Base-by-base conservation (phyloP, 2,888 invertebrate species). In the Stenotaenia linearis region DNA sequence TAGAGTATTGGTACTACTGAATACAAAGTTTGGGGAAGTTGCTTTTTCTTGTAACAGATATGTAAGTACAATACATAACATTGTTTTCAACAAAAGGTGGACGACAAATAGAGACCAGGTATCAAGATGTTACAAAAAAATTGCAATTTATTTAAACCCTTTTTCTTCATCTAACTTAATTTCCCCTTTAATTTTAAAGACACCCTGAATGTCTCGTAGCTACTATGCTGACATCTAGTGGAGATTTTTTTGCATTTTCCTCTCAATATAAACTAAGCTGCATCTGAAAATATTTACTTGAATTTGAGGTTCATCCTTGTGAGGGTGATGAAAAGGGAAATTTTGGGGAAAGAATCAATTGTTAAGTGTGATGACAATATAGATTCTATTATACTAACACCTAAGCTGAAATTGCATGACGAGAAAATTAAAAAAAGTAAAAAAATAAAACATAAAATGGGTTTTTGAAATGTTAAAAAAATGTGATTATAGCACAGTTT, bases 61-160 rank as follows among this genome's bases (percentile, higher is more conserved):
- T 69, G 69, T 69, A 69, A 69, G 69, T 69, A 69, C 69, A 69
- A 69, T 69, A 69, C 69, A 28, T 69, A 69, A 69, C 69, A 69
- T 69, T 69, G 69, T 69, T 69, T 69, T 25, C 25, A 69, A 69
- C 69, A 69, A 69, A 69, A 69, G 69, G 69, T 69, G 69, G 69
- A 69, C 69, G 69, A 69, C 69, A 69, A 69, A 69, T 69, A 69
- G 69, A 69, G 69, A 69, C 69, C 69, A 69, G 69, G 69, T 69
- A 69, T 69, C 69, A 69, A 69, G 69, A 50, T 69, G 28, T 69
- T 69, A 69, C 69, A 69, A 69, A 69, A 69, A 69, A 69, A 50
- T 50, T 69, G 69, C 69, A 69, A 69, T 28, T 25, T 69, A 10
- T 28, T 69, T 28, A 45, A 45, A 45, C 18, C 3, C 12, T 69